Evolutionary conservation across 2,797 vertebrate species (phyloP), one percentile per base, ranked within the genome.

Genomic region (Channa striata): DNA sequence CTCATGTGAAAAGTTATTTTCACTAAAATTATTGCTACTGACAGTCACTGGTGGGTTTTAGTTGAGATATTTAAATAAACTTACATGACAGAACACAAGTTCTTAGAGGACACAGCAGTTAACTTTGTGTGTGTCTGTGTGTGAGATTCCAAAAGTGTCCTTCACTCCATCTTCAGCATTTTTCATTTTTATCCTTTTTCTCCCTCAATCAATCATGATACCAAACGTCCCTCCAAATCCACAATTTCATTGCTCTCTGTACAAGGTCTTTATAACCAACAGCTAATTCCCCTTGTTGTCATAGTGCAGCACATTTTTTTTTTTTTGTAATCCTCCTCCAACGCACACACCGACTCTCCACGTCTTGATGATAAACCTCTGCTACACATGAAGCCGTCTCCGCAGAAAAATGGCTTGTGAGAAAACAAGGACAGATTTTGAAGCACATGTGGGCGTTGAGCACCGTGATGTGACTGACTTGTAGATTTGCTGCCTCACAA

Each of bases 311-410:
- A 36, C 56, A 67, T 73, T 77, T 76, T 34, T 30, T 48, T 69
- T 76, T 43, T 52, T 81, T 67, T 75, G 43, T 62, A 68, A 73
- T 81, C 68, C 59, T 79, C 61, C 64, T 25, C 36, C 56, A 8
- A 72, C 11, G 11, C 59, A 19, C 10, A 34, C 44, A 40, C 37
- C 6, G 10, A 43, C 62, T 63, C 47, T 46, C 11, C 5, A 10
- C 43, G 56, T 40, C 49, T 49, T 12, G 52, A 44, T 57, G 72
- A 80, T 63, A 77, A 75, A 81, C 49, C 64, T 71, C 50, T 43
- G 59, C 70, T 40, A n/a, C 39, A 68, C 50, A 78, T 70, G 37
- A 67, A 65, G 56, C 8, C 9, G 21, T 66, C 47, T 60, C 20
- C 52, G 21, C 33, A 23, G 23, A 71, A 69, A 56, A 50, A n/a